Percentiles rank a stretch among this genome's conserved stretches.
Evolutionary conservation across 2,888 invertebrate genomes (phyloP).

Genomic region (Heliconius erato): DNA sequence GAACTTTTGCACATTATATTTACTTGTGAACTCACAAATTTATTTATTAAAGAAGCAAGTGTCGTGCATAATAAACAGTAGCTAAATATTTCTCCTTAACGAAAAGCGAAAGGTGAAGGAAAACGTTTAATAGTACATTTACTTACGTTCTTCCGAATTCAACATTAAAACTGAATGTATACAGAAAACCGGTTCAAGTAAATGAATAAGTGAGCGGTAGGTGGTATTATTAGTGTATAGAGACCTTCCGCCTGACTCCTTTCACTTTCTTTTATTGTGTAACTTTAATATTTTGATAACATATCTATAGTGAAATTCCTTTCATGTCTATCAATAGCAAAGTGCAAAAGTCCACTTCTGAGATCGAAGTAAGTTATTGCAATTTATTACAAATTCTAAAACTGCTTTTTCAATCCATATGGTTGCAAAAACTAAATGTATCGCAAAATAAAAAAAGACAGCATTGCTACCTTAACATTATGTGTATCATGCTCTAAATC

Average conservation of each 20-base stretch:
- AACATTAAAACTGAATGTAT: not conserved
- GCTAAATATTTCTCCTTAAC: not conserved
- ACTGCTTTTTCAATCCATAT: conserved; percentile 37
- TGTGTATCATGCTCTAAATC: conserved; percentile 14
- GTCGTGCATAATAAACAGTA: not conserved
- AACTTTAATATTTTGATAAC: conserved; percentile 41
- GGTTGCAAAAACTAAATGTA: not conserved
- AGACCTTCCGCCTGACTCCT: conserved; percentile 46
- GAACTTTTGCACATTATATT: not conserved
- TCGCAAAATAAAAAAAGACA: not conserved
- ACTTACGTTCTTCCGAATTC: not conserved
- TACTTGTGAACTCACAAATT: conserved; percentile 3
- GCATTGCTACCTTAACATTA: not conserved
- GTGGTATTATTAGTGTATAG: conserved; percentile 35
- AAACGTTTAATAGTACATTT: not conserved
- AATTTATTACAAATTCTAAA: conserved; percentile 21
- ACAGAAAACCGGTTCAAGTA: conserved; percentile 45
- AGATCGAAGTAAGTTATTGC: conserved; percentile 55
- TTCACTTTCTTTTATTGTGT: conserved; percentile 50
- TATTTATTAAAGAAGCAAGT: not conserved
- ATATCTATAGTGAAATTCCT: conserved; percentile 46
- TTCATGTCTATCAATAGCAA: conserved; percentile 58
- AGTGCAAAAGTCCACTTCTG: conserved; percentile 57
- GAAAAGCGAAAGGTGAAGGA: not conserved
- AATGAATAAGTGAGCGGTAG: conserved; percentile 43